Base-by-base conservation (phyloP, 2,888 invertebrate genomes). In the Thereva nobilitata region DNA sequence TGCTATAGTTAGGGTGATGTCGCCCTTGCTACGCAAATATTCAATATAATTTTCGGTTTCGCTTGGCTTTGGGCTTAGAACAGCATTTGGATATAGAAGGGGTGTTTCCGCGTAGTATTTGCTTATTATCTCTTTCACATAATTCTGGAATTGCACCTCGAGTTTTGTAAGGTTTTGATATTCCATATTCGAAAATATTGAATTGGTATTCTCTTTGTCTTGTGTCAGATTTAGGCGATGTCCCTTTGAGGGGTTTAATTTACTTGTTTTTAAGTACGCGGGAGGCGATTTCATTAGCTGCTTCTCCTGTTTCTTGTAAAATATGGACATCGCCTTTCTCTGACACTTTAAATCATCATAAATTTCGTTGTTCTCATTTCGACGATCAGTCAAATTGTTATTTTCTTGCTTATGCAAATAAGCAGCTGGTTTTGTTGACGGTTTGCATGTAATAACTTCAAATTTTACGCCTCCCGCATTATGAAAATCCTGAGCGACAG, bases 401-500 rank as follows among this genome's bases (percentile, higher is more conserved):
- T 67, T 73, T 45, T 70, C 66, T 63, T 67, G 35, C 49, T 69
- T 41, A 10, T 66, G 67, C 69, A 70, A 66, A 66, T 69, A 66
- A 70, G 68, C 71, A 71, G 68, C 66, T 66, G 70, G 67, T 61
- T 71, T 71, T 64, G 71, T 70, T 67, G 64, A 67, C 66, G 54
- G 9, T 70, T 69, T 1, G 59, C 70, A 5, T 67, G 55, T 56
- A 35, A 49, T 65, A 54, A 40, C 54, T 71, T 80, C 79, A 79
- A 80, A 78, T 76, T 78, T 79, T 78, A 80, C 82, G 80, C 81
- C 85, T 82, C 85, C 85, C 85, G 85, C 85, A 82, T 86, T 85
- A 85, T 83, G 85, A 85, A 85, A 85, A 85, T 85, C 85, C 85
- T 82, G 82, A 78, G 82, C 82, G 77, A 81, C 81, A 72, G 80